Evolutionary conservation across 2,797 vertebrate species (phyloP), one percentile per base, ranked within the genome.

Genomic region (Schizopygopsis pylzovi): DNA sequence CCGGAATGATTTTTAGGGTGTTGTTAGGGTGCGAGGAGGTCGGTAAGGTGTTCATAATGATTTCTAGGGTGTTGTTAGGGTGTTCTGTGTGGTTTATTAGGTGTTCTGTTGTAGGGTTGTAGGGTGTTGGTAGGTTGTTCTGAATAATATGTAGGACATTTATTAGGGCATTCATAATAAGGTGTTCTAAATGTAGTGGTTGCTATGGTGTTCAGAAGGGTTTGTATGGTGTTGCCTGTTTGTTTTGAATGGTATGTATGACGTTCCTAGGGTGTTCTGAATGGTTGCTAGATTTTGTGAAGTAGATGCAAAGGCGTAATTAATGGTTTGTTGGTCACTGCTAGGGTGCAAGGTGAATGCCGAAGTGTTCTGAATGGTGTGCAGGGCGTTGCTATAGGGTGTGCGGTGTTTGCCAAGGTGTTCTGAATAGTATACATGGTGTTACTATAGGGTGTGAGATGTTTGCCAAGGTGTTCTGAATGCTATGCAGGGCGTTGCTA

Each of bases 1-100:
- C 28, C 22, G n/a, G 1, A 52, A 52, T 15, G 1, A 0, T 63
- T 28, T 63, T 0, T 63, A 0, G 5, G 11, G 0, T 5, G 12
- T 63, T 63, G 12, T 1, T 28, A 63, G 25, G 25, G 25, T 41
- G 39, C 28, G 28, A 33, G 28, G 28, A 33, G 28, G 28, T 33
- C 28, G 28, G 28, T 33, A 41, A 41, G 39, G 39, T 41, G 39
- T 41, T 41, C 39, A 7, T 1, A 41, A 41, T 41, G 39, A 33
- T 41, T 41, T 8, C 6, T 8, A 41, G 6, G 39, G 39, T 41
- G 11, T 25, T n/a, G 56, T 0, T 59, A 59, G 20, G 22, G 22
- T n/a, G 56, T 25, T 43, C 41, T 43, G 41, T 41, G 8, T 41
- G 41, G 41, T 41, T 41, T 41, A 7, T 1, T 8, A 41, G 41